Evolutionary conservation across 2,797 vertebrate species (phyloP), one percentile per base, ranked within the genome.

Genomic region (Lateolabrax maculatus): DNA sequence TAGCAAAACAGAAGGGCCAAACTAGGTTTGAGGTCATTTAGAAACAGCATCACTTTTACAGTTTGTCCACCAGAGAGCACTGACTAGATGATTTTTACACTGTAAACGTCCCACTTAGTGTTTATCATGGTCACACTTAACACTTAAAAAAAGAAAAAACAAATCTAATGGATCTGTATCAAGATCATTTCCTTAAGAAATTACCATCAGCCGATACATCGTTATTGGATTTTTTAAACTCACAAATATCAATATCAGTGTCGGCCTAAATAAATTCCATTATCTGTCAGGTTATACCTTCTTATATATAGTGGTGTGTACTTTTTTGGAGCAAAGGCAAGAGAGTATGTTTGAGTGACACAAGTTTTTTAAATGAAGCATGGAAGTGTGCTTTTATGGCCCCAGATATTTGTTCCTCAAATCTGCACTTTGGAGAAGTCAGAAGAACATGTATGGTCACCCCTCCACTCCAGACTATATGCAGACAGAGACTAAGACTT

Each of bases 21-120:
- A 60, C 5, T 19, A 25, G 3, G n/a, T 44, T 43, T 34, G 5
- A 48, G 21, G 19, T n/a, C 0, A 29, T 21, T 27, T 16, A 18
- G 10, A 71, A 37, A 65, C 27, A 48, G 10, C 29, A 2, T 60
- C 16, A 31, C 21, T 1, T 36, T 37, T 41, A 5, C 43, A 27
- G 8, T 62, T 51, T 68, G 62, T 62, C 75, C 66, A 75, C 56
- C 9, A 86, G 78, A 62, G 65, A 27, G 65, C 61, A 31, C 39
- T 27, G 36, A 44, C n/a, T 19, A 12, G 13, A 23, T 43, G 2
- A 21, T 41, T 58, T 43, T n/a, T 2, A 44, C 21, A 27, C 8
- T 52, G 15, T n/a, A 2, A 19, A n/a, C 19, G 13, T 25, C 9
- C 19, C 1, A 3, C 36, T 39, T 29, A 1, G 6, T 23, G 7